A percentile compares a stretch with the other conserved stretches of the same genome.
These are phyloP conservation scores for Notolepis coatsorum DNA, from an alignment of 2,797 vertebrate species.

Conservation along the genomic window DNA sequence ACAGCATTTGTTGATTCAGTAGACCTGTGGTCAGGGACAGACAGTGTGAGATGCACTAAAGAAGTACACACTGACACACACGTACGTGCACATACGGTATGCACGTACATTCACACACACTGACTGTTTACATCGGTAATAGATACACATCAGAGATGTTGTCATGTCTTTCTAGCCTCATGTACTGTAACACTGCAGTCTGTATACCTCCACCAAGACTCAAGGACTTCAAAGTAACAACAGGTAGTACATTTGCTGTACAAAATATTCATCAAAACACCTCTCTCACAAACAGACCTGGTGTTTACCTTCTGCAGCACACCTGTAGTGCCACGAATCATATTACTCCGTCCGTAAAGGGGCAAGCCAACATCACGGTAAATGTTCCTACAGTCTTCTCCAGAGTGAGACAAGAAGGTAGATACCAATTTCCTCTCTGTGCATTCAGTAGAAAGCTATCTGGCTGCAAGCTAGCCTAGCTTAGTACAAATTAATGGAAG, in stretches of 20 bases:
- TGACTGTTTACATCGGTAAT: slow-evolving; percentile 8
- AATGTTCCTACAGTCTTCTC: too few species aligned
- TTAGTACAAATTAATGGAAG: too few species aligned
- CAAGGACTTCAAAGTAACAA: too few species aligned
- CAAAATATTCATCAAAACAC: not conserved
- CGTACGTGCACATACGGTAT: slow-evolving; percentile 11
- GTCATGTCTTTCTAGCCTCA: not conserved
- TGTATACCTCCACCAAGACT: not conserved
- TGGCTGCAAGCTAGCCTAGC: too few species aligned
- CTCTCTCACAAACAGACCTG: not conserved
- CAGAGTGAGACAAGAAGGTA: too few species aligned
- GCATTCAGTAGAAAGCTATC: too few species aligned
- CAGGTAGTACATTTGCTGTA: not conserved
- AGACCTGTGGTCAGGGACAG: slow-evolving; percentile 78
- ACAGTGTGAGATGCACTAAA: slow-evolving; percentile 48
- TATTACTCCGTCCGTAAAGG: slow-evolving; percentile 26
- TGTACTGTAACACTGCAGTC: not conserved
- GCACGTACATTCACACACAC: slow-evolving; percentile 8
- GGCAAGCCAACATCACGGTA: too few species aligned
- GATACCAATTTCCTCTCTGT: too few species aligned
- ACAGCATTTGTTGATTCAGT: slow-evolving; percentile 79
- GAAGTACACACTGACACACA: slow-evolving; percentile 18
- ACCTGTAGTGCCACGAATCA: slow-evolving; percentile 9
- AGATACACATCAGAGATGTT: not conserved
- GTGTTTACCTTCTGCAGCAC: not conserved